Percentiles rank a stretch among this genome's conserved stretches.
Conservation (phyloP, 2,113 vertebrate genomes). For the Telmatochromis brichardi region DNA sequence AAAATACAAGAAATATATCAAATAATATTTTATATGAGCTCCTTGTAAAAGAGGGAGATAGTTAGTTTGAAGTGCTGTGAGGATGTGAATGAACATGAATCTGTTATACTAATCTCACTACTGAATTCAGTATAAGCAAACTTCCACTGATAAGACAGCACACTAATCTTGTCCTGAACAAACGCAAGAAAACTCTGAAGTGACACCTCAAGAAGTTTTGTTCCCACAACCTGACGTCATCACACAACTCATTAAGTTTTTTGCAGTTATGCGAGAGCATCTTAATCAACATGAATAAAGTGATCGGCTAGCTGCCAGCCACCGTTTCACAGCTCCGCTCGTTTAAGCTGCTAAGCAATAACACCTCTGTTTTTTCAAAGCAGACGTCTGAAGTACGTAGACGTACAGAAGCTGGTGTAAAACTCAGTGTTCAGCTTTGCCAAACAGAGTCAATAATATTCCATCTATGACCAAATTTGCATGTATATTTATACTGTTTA, state of each 20-base stretch:
- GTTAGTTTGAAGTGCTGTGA: neutral
- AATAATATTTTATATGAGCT: neutral
- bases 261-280: neutral
- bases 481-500: neutral
- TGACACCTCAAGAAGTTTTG: neutral
- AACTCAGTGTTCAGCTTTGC: neutral
- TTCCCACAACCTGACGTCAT: neutral
- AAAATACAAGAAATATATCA: neutral
- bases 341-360: neutral
- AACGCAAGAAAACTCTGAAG: neutral
- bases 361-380: neutral
- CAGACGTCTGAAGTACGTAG: neutral
- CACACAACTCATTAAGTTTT: neutral
- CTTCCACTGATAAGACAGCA: neutral
- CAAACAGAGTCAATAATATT: neutral
- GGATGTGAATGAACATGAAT: neutral
- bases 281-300: neutral
- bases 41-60: neutral
- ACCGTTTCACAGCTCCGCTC: neutral
- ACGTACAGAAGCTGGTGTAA: neutral
- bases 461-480: neutral
- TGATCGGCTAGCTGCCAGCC: neutral
- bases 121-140: neutral
- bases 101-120: neutral
- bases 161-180: neutral